These are phyloP conservation scores for Tamias sibiricus DNA, from an alignment of 2,113 vertebrate genomes.

Conservation along the genomic window DNA sequence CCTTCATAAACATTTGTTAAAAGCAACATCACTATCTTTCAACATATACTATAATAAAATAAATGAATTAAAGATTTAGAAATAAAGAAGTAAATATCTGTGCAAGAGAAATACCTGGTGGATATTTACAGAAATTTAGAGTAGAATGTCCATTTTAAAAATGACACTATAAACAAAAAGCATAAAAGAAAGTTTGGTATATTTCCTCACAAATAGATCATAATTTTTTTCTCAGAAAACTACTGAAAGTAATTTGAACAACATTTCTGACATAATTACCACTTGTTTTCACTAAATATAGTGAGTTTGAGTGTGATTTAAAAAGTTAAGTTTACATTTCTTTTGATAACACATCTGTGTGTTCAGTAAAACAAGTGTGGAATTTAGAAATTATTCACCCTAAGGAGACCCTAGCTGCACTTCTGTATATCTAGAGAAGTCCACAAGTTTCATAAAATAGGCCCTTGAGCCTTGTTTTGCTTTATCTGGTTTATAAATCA, in stretches of 20 bases:
- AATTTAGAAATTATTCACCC: background rate
- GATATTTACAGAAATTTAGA: background rate
- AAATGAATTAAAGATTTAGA: background rate
- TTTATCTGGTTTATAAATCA: slow-evolving; percentile 59
- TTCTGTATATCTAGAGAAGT: background rate
- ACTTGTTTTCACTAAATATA: background rate
- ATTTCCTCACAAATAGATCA: background rate
- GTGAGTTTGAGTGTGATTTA: background rate
- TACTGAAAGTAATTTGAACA: background rate
- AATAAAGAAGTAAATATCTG: background rate
- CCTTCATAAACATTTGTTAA: background rate
- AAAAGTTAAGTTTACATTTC: background rate
- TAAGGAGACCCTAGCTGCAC: background rate
- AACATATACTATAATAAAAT: background rate
- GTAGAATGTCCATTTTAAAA: background rate
- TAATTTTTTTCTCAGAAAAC: background rate
- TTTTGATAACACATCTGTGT: background rate
- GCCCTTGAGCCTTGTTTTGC: background rate
- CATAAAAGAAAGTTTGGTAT: background rate
- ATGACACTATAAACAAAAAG: background rate
- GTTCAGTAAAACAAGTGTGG: background rate
- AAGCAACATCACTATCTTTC: background rate
- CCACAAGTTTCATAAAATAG: slow-evolving; percentile 30
- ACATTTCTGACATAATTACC: background rate
- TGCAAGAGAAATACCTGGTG: background rate